These are phyloP conservation scores for Aplochiton taeniatus DNA, from an alignment of 2,797 vertebrate species.

Conservation along the genomic window DNA sequence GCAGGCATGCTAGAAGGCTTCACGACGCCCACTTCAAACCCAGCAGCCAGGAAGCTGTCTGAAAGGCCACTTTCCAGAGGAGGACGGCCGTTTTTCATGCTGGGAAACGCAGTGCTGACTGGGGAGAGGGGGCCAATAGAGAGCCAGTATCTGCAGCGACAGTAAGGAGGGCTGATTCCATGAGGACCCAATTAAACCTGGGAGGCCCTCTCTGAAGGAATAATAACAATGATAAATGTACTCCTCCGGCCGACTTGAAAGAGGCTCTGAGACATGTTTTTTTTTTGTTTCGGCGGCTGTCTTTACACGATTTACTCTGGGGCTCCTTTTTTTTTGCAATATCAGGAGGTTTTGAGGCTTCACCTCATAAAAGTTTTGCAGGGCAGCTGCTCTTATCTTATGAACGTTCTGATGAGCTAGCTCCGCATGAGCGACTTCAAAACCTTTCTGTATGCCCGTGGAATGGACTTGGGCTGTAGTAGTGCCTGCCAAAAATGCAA, in stretches of 20 bases:
- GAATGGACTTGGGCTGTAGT: constrained; percentile 14
- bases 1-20: not conserved
- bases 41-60: constrained; percentile 15
- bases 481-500: constrained; percentile 30
- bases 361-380: constrained; percentile 39
- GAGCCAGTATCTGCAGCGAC: constrained; percentile 42
- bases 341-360: constrained; percentile 49
- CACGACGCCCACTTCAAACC: constrained; percentile 26
- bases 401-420: constrained; percentile 48
- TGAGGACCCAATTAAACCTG: constrained; percentile 76
- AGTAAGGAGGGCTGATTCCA: constrained; percentile 66
- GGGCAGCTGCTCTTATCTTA: constrained; percentile 35
- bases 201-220: constrained; percentile 66
- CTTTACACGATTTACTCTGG: constrained; percentile 57
- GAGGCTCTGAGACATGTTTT: constrained; percentile 56
- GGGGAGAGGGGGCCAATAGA: constrained; percentile 42
- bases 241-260: constrained; percentile 54
- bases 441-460: constrained; percentile 30
- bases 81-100: constrained; percentile 35
- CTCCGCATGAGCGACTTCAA: constrained; percentile 39
- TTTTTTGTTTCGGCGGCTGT: constrained; percentile 56
- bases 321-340: constrained; percentile 38
- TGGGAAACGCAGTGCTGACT: constrained; percentile 33
- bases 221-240: constrained; percentile 73
- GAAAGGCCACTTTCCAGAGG: constrained; percentile 42